phyloP scores from a whole-genome alignment of 2,113 vertebrate species.

The Rhodinocichla rosea region DNA sequence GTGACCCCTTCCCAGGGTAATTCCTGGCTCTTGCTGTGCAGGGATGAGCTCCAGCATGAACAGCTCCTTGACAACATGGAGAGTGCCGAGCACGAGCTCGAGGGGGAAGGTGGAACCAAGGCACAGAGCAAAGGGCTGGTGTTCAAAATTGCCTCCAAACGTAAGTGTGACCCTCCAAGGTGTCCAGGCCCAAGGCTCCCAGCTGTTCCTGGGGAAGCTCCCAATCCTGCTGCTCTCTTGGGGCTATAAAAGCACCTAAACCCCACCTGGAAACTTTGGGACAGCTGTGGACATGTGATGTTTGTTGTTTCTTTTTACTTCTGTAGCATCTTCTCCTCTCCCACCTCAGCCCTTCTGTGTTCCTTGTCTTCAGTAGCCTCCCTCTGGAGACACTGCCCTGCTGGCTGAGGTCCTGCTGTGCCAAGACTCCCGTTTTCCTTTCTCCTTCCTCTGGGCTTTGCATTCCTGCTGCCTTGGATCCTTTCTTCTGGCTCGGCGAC shows the following conservation, averaged over 20 bases:
- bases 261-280: not conserved
- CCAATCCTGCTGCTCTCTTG: not conserved
- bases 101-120: constrained; percentile 34
- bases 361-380: not conserved
- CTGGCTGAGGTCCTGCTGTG: not conserved
- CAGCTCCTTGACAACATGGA: constrained; percentile 82
- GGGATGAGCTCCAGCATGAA: constrained; percentile 74
- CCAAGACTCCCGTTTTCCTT: not conserved
- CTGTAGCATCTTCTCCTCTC: not conserved
- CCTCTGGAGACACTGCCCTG: not conserved
- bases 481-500: not conserved
- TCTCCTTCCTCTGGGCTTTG: not conserved
- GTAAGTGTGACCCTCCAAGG: constrained; percentile 66
- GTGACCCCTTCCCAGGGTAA: not conserved
- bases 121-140: constrained; percentile 67
- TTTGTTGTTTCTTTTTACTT: not conserved
- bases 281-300: not conserved
- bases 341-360: not conserved
- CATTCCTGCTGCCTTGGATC: not conserved
- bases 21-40: constrained; percentile 28
- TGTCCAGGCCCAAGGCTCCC: not conserved
- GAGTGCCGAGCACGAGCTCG: constrained; percentile 63
- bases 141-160: constrained; percentile 90
- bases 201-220: not conserved
- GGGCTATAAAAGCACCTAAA: not conserved